phyloP scores from a whole-genome alignment of 2,113 vertebrate genomes.

The Platysternon megacephalum region DNA sequence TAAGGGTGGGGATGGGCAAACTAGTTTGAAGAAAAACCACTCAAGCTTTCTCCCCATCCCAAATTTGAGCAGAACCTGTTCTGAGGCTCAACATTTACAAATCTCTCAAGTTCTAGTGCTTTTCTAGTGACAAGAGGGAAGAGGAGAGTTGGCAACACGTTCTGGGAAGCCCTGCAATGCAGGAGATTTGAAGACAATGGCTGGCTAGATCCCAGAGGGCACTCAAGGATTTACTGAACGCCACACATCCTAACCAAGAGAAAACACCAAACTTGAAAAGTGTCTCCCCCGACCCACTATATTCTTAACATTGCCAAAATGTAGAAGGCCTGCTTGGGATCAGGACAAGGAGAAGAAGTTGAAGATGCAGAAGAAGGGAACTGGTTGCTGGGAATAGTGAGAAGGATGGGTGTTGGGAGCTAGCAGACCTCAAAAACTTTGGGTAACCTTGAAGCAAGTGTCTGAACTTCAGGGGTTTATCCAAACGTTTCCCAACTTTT shows the following conservation, averaged over 20 bases:
- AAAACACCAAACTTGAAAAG: neutral
- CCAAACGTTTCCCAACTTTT: slow-evolving; percentile 20
- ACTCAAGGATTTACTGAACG: neutral
- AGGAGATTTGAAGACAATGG: neutral
- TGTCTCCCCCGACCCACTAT: accelerated
- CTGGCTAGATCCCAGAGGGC: neutral
- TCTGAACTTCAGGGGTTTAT: slow-evolving; percentile 47
- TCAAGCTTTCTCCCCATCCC: neutral
- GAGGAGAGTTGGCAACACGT: neutral
- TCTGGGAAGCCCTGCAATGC: neutral
- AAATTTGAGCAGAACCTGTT: neutral
- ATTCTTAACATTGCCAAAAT: neutral
- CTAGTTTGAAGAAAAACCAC: neutral
- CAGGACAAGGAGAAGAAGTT: neutral
- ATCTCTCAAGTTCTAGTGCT: neutral
- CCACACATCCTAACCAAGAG: neutral
- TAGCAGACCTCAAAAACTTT: neutral
- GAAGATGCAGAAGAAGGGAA: neutral
- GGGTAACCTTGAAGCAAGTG: slow-evolving; percentile 31
- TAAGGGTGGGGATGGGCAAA: neutral
- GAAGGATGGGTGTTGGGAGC: slow-evolving; percentile 17
- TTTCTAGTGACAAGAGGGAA: neutral
- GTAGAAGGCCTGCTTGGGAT: neutral
- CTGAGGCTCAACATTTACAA: neutral
- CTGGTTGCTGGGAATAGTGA: slow-evolving; percentile 15